Conservation (phyloP, 2,113 vertebrate species). For the Microcebus jonahi region DNA sequence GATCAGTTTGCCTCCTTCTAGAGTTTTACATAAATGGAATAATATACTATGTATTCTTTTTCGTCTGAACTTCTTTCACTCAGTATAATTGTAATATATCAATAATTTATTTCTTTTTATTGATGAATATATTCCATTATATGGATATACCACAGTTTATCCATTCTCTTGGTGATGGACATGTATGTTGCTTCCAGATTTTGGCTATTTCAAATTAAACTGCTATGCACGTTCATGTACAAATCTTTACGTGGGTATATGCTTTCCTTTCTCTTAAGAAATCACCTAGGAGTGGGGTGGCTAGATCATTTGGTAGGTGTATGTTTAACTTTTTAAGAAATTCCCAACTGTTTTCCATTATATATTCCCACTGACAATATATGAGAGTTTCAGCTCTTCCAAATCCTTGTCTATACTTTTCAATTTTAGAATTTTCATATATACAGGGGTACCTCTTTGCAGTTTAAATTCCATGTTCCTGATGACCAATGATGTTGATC, state of each 20-base stretch:
- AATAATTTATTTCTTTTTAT: conserved; percentile 9
- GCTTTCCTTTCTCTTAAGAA: background rate
- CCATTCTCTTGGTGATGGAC: background rate
- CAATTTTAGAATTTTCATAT: background rate
- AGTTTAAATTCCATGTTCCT: background rate
- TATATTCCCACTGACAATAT: too few relatives aligned
- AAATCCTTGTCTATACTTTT: background rate
- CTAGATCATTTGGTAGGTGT: background rate
- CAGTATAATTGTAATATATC: background rate
- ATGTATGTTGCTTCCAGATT: background rate
- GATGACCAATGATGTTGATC: background rate
- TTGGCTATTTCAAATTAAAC: background rate
- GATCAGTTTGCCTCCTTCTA: background rate
- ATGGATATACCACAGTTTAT: background rate
- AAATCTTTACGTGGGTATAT: background rate
- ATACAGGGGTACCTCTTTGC: background rate
- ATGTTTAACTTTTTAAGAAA: background rate
- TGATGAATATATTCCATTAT: background rate
- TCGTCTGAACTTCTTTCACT: conserved; percentile 23
- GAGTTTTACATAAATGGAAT: background rate
- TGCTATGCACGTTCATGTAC: background rate
- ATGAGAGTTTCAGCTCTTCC: too few relatives aligned
- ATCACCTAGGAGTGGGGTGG: background rate
- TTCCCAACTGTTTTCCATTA: too few relatives aligned
- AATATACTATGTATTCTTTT: background rate